Base-by-base conservation (phyloP, 1,140 invertebrate species). In the Cyclina sinensis region DNA sequence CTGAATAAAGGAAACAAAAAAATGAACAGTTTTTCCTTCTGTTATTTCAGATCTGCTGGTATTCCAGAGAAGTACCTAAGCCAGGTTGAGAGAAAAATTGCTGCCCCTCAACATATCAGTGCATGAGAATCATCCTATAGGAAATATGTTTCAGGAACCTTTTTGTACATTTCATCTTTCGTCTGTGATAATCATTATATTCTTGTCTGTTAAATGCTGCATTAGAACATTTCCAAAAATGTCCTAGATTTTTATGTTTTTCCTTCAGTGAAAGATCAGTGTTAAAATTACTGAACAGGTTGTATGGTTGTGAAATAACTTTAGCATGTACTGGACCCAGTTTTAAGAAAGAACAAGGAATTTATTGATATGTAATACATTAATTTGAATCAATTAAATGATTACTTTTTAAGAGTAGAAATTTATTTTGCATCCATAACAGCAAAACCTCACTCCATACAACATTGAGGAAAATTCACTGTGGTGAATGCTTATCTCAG, bases 1-100 rank as follows among this genome's bases (percentile, higher is more conserved):
- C n/a, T n/a, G n/a, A n/a, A n/a, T n/a, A n/a, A n/a, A n/a, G n/a
- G n/a, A n/a, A n/a, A n/a, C n/a, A n/a, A n/a, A n/a, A n/a, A n/a
- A 43, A 43, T 43, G 4, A 43, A 7, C 43, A 43, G 43, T 7
- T 62, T 62, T 1, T 62, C n/a, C 27, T 62, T 62, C 43, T 39
- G 16, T 35, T 81, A 80, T 92, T 90, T 78, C 91, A 95, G 95
- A 89, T 84, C 88, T 85, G 94, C 94, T 89, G 95, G 95, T 30
- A 95, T 95, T 48, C 94, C 94, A 62, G 94, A 95, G 73, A 95
- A 95, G 59, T 94, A 94, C 86, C 89, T 95, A 85, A 87, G 90
- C 35, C 92, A 93, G 89, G 94, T 95, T 65, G 94, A 95, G 74
- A 92, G 94, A 32, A 94, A 94, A 78, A 89, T 94, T 32, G 91